A percentile compares a stretch with the other conserved stretches of the same genome.
These are phyloP conservation scores for Odocoileus hemionus DNA, from an alignment of 2,113 vertebrate species.

Conservation along the genomic window DNA sequence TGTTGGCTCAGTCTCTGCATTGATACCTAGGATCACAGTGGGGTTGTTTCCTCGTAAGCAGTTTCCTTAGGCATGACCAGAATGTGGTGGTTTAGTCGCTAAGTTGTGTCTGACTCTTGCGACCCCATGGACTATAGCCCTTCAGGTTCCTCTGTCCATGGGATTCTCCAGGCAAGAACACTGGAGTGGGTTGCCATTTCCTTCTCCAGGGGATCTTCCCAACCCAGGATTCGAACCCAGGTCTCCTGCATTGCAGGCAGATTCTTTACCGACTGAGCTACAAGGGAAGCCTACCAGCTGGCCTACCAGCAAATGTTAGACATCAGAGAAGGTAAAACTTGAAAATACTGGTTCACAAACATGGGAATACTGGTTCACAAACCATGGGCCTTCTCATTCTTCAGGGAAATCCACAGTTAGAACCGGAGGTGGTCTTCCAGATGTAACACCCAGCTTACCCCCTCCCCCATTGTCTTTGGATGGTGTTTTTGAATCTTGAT, in stretches of 20 bases:
- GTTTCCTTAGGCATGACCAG: neutral
- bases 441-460: rapidly evolving
- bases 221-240: rapidly evolving
- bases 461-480: neutral
- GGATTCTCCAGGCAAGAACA: neutral
- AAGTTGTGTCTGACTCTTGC: neutral
- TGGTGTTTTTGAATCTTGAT: neutral
- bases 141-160: neutral
- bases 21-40: neutral
- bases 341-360: neutral
- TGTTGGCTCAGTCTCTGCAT: rapidly evolving
- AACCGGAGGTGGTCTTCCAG: neutral
- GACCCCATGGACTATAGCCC: neutral
- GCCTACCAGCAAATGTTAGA: neutral
- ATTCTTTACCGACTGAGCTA: neutral
- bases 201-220: neutral
- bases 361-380: neutral
- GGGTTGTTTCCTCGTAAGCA: neutral
- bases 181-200: neutral
- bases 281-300: neutral
- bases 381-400: neutral
- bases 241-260: neutral
- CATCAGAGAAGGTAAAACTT: neutral
- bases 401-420: neutral
- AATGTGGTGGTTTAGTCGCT: neutral